Percentiles rank a stretch among this genome's conserved stretches.
Evolutionary conservation across 2,888 invertebrate species (phyloP).

Genomic region (Rotaria socialis): DNA sequence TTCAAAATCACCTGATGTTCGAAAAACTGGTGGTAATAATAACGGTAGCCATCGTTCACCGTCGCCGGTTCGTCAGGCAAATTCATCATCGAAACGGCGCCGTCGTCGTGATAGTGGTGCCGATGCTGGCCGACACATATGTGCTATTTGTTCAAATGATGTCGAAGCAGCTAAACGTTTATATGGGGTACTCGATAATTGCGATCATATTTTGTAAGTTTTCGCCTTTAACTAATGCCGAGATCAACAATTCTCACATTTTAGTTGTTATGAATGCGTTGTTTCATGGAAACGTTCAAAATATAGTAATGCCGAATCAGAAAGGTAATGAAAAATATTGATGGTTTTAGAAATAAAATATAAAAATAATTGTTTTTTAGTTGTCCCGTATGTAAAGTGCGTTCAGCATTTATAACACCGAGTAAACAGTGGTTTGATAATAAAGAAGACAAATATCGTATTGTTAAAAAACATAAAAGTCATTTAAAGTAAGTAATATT

Average conservation of each 20-base stretch:
- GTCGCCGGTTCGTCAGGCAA: neutral
- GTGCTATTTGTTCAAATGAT: neutral
- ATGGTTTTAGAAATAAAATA: neutral
- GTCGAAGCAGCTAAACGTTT: conserved; percentile 1
- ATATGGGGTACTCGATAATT: neutral
- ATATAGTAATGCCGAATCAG: conserved; percentile 28
- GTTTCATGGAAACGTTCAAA: conserved; percentile 36
- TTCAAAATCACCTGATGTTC: neutral
- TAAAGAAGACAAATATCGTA: conserved; percentile 27
- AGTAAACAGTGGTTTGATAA: conserved; percentile 33
- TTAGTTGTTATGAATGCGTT: conserved; percentile 4
- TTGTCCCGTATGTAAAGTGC: conserved; percentile 18
- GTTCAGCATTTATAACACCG: conserved; percentile 32
- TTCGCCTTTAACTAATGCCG: neutral
- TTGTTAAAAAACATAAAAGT: conserved; percentile 33
- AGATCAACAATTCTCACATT: neutral
- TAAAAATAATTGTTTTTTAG: neutral
- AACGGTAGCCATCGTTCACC: neutral
- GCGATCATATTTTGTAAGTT: conserved; percentile 17
- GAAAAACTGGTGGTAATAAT: neutral
- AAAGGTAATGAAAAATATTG: neutral
- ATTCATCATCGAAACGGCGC: neutral
- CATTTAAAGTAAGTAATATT: conserved; percentile 17
- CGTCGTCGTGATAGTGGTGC: neutral
- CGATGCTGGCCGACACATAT: neutral